These are phyloP conservation scores for Eupithecia subumbrata DNA, from an alignment of 2,888 invertebrate genomes.

Conservation along the genomic window DNA sequence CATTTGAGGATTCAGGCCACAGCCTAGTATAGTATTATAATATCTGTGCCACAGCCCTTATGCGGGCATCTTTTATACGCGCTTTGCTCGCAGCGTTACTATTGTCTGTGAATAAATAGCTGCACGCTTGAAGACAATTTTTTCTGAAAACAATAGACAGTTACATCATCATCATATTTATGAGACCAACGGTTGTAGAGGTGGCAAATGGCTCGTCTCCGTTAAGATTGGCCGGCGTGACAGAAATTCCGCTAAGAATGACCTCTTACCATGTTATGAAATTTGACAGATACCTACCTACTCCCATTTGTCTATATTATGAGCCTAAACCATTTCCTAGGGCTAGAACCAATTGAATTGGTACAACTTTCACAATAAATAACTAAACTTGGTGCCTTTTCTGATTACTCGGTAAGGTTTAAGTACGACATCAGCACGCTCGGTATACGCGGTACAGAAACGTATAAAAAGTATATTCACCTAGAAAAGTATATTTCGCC, in stretches of 20 bases:
- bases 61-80: constrained; percentile 51
- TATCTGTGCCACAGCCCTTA: constrained; percentile 53
- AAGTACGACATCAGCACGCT: too few relatives aligned
- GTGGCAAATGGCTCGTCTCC: too few relatives aligned
- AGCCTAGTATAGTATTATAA: too few relatives aligned
- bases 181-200: too few relatives aligned
- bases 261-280: not conserved
- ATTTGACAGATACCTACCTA: not conserved
- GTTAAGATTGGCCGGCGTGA: too few relatives aligned
- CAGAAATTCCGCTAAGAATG: too few relatives aligned
- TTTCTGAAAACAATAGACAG: constrained; percentile 11
- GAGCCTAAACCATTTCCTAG: not conserved
- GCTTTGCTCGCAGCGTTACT: constrained; percentile 35
- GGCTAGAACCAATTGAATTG: not conserved
- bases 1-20: constrained; percentile 50
- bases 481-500: too few relatives aligned
- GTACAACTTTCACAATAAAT: too few relatives aligned
- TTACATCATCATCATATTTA: not conserved
- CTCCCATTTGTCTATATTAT: not conserved
- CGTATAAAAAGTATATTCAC: too few relatives aligned
- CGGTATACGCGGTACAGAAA: too few relatives aligned
- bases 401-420: too few relatives aligned
- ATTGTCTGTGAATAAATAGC: constrained; percentile 36
- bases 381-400: not conserved
- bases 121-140: constrained; percentile 4